Evolutionary conservation across 64 coral and sea anemone genomes (phyloP), one percentile per base, ranked within the genome.

Genomic region (Actinia equina): DNA sequence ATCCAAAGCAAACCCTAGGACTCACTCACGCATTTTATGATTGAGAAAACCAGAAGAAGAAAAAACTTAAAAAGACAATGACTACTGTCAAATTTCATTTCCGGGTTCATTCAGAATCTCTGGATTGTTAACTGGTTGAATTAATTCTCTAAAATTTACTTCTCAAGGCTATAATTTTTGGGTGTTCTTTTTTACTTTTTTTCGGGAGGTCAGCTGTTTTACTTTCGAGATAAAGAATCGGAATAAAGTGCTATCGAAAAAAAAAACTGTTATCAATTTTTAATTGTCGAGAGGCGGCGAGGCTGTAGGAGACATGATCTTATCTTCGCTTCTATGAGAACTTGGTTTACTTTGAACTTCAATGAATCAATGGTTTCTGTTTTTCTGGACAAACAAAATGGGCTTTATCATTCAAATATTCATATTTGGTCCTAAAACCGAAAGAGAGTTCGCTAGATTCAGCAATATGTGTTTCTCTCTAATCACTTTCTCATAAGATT

Each of bases 311-410:
- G 27, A 14, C 3, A 3, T 15, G 69, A 74, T 74, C 12, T 74
- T 74, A 74, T 74, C 69, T 37, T 7, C 12, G 63, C 13, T 25
- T 74, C 69, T 0, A 1, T 10, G 26, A 74, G 62, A 13, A 74
- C 3, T 74, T 74, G 26, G 69, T 74, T 74, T 74, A 74, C 69
- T 74, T 74, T 74, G 69, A 42, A 74, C 69, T 74, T 41, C 23
- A 74, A 15, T 74, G n/a, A 74, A 74, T 74, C 69, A 74, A 74
- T 74, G 69, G 25, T 12, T 74, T 16, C 10, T 74, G 23, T 74
- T 74, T 25, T 74, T 30, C 9, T 74, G 25, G 25, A 74, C 25
- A 41, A 30, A 30, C 69, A 74, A 41, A 74, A 69, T 74, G 26
- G 27, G 69, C 14, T 74, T 74, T 74, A 26, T 30, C 12, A 74